phyloP scores from a whole-genome alignment of 2,113 vertebrate genomes.

The Mesoclemmys tuberculata region DNA sequence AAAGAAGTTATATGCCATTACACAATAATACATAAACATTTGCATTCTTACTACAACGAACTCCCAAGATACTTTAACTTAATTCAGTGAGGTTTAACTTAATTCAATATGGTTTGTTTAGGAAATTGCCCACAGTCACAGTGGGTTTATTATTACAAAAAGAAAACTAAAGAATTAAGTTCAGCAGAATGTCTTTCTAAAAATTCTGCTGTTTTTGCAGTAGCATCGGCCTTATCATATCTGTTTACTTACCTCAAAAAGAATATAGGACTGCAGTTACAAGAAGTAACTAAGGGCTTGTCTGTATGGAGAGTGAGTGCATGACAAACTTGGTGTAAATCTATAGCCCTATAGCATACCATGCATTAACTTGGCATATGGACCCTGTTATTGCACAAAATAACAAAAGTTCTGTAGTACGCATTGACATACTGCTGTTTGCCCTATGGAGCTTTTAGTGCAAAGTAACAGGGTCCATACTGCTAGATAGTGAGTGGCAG shows the following conservation, averaged over 20 bases:
- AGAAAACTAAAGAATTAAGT: neutral
- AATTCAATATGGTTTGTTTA: neutral
- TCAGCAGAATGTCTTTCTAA: neutral
- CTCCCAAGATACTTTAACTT: neutral
- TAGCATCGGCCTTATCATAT: neutral
- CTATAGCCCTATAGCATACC: neutral
- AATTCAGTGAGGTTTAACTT: neutral
- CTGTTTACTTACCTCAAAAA: neutral
- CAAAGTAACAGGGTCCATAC: neutral
- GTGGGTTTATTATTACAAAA: neutral
- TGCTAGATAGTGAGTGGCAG: neutral
- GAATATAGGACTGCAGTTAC: neutral
- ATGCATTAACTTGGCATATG: neutral
- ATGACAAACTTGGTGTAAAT: neutral
- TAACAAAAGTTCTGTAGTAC: neutral
- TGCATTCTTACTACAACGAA: neutral
- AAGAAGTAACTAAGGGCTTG: neutral
- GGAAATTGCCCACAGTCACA: neutral
- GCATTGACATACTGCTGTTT: neutral
- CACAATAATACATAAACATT: neutral
- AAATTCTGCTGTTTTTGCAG: neutral
- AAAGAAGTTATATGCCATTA: neutral
- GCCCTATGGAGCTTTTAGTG: neutral
- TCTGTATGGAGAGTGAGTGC: neutral
- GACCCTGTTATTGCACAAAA: neutral